A percentile compares a stretch with the other conserved stretches of the same genome.
These are phyloP conservation scores for Ardeotis arabs DNA, from an alignment of 2,113 vertebrate genomes.

Conservation along the genomic window DNA sequence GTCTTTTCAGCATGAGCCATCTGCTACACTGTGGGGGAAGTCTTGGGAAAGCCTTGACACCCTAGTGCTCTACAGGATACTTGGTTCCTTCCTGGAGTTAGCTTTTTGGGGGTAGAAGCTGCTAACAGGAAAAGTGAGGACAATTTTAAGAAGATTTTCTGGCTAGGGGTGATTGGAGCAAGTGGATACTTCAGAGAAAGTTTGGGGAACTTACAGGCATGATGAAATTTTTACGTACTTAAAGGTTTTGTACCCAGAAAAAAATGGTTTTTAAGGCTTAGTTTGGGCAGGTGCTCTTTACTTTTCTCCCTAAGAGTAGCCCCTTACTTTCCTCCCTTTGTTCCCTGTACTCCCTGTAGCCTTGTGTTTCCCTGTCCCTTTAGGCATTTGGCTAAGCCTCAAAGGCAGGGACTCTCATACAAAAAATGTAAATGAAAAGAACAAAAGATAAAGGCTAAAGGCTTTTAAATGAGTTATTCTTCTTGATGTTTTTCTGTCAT, in stretches of 20 bases:
- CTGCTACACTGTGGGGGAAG: background rate
- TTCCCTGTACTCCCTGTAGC: background rate
- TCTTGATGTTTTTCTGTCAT: constrained; percentile 41
- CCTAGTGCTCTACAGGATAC: background rate
- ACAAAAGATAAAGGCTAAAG: constrained; percentile 24
- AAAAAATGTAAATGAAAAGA: background rate
- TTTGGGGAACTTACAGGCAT: background rate
- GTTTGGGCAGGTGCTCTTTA: background rate
- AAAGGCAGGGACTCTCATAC: background rate
- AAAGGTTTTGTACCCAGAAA: background rate
- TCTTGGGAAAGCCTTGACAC: fast-evolving
- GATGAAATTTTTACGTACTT: background rate
- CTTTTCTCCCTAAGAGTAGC: background rate
- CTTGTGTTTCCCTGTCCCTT: background rate
- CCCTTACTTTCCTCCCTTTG: background rate
- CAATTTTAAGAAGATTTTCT: background rate
- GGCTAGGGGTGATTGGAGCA: background rate
- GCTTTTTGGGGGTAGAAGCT: background rate
- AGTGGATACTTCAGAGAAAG: background rate
- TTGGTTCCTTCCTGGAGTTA: background rate
- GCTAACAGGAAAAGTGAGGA: background rate
- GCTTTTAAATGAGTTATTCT: constrained; percentile 39
- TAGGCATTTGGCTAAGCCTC: constrained; percentile 4
- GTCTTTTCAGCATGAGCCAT: background rate
- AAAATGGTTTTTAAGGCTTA: background rate